Evolutionary conservation across 2,113 vertebrate species (phyloP).

Genomic region (Panthera tigris): DNA sequence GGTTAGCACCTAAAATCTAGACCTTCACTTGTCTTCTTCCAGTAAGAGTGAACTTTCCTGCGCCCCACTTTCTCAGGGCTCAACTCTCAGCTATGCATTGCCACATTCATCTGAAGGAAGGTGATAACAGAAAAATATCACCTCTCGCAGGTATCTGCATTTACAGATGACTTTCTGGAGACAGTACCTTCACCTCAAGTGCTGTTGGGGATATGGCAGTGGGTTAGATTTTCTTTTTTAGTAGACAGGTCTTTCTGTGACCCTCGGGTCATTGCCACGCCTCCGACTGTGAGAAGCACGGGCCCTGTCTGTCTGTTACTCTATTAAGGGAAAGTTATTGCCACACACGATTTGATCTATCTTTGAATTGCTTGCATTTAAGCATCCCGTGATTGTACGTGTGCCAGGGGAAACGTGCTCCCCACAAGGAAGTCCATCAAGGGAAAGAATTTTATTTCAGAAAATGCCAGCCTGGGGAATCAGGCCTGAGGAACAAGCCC

Average conservation of each 20-base stretch:
- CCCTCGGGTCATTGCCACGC: not conserved
- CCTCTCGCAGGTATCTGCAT: not conserved
- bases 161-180: not conserved
- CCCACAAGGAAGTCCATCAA: slow-evolving; percentile 44
- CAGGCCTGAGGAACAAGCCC: slow-evolving; percentile 39
- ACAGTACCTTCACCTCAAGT: not conserved
- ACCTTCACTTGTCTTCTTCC: not conserved
- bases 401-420: slow-evolving; percentile 7
- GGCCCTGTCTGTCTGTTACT: not conserved
- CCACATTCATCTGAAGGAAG: not conserved
- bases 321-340: slow-evolving; percentile 37
- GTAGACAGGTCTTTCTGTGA: slow-evolving; percentile 7
- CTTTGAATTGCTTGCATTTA: slow-evolving; percentile 48
- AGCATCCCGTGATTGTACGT: slow-evolving; percentile 18
- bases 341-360: slow-evolving; percentile 42
- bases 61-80: not conserved
- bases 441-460: slow-evolving; percentile 55
- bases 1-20: not conserved
- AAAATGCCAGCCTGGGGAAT: slow-evolving; percentile 48
- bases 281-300: not conserved
- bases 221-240: slow-evolving; percentile 1
- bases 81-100: not conserved
- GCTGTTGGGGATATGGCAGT: not conserved
- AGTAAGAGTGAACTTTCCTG: not conserved
- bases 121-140: not conserved